Conservation (phyloP, 2,888 invertebrate genomes). For the Noctua fimbriata region DNA sequence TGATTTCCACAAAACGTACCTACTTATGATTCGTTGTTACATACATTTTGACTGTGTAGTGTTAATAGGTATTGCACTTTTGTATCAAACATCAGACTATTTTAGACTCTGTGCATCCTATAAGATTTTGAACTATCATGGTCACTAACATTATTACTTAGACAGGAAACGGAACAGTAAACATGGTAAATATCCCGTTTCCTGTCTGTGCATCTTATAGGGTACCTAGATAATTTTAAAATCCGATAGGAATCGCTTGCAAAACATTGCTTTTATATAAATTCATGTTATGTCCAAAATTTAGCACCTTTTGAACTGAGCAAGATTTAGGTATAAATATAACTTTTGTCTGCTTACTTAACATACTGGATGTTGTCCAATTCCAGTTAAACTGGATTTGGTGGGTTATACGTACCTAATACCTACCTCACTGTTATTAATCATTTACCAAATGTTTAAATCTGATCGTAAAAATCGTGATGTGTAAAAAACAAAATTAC, state of each 20-base stretch:
- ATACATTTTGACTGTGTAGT: neutral
- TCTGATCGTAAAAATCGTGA: neutral
- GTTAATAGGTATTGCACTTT: neutral
- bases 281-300: neutral
- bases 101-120: neutral
- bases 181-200: no score
- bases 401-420: neutral
- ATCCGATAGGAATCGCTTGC: neutral
- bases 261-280: neutral
- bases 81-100: neutral
- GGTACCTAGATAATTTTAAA: neutral
- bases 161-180: no score
- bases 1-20: neutral
- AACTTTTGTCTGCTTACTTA: neutral
- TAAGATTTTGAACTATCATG: no score
- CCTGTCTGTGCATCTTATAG: no score
- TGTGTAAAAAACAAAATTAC: slow-evolving; percentile 20
- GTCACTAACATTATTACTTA: no score
- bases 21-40: neutral
- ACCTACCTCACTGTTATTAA: slow-evolving; percentile 7
- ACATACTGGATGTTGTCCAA: neutral
- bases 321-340: neutral
- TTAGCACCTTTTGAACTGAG: neutral
- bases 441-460: slow-evolving; percentile 2
- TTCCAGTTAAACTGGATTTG: slow-evolving; percentile 23